Conservation (phyloP, 2,113 vertebrate species). For the Larimichthys polyactis region DNA sequence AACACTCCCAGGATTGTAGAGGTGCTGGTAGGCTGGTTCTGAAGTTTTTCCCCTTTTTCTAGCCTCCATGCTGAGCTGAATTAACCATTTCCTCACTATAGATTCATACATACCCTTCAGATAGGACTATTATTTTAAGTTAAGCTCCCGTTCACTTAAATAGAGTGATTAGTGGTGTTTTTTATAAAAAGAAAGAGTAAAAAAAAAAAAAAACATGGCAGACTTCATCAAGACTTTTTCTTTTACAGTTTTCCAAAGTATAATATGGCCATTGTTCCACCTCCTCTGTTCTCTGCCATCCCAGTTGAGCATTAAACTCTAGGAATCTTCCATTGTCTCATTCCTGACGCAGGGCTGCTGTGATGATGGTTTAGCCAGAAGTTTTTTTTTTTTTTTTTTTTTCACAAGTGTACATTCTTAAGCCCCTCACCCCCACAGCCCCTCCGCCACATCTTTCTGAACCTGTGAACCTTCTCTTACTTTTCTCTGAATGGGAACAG, state of each 20-base stretch:
- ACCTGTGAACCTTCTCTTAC: constrained; percentile 38
- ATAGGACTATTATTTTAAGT: background rate
- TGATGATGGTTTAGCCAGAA: constrained; percentile 64
- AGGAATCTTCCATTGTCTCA: constrained; percentile 81
- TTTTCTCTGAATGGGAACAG: constrained; percentile 35
- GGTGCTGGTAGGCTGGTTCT: background rate
- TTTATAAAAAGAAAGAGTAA: background rate
- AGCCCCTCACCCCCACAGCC: constrained; percentile 19
- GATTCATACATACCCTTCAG: background rate
- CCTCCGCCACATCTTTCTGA: constrained; percentile 32
- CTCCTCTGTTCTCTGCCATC: constrained; percentile 16
- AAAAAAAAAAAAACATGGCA: background rate
- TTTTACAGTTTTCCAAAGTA: background rate
- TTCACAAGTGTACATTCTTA: constrained; percentile 67
- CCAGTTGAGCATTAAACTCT: constrained; percentile 45
- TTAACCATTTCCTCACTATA: background rate
- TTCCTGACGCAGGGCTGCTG: constrained; percentile 59
- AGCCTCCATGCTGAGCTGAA: background rate
- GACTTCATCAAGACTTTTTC: background rate
- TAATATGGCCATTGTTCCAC: constrained; percentile 18
- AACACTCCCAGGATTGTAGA: no score
- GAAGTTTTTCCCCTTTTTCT: no score
- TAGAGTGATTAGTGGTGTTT: background rate
- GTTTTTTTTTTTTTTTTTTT: constrained; percentile 10
- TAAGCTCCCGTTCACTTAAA: background rate